Base-by-base conservation (phyloP, 1,140 invertebrate species). In the Diorhabda carinulata region DNA sequence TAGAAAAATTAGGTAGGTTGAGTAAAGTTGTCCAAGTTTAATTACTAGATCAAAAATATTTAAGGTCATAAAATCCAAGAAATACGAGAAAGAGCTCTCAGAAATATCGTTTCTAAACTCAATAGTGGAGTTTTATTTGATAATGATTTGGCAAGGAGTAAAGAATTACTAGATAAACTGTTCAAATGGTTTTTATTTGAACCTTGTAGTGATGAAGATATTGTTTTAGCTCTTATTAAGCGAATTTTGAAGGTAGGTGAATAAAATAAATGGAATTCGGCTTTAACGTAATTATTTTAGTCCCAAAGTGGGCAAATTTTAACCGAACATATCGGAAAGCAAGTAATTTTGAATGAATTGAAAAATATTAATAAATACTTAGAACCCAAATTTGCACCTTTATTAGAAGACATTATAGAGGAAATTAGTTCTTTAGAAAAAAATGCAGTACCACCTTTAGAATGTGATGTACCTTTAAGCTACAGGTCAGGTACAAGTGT, bases 141-240 rank as follows among this genome's bases (percentile, higher is more conserved):
- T 60, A 78, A 78, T 72, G 77, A 78, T 65, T 70, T 80, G 57
- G 73, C 78, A 2, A 70, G 75, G 67, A 74, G 72, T 61, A 74
- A 76, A 65, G 78, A 79, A 74, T 70, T 81, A 56, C 70, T 81
- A 41, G 70, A 65, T n/a, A 78, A 78, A 66, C 64, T 80, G 43
- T 76, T 80, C 66, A 68, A 80, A 45, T 81, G 79, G 79, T 81
- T 81, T 72, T 56, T 74, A 58, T 78, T 78, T 71, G 73, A 77
- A 67, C 73, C 73, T 5, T 75, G 70, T 56, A 72, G 71, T 5
- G 57, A 75, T 43, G 72, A 79, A 70, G 73, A 77, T 9, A 57
- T 67, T 45, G 78, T 79, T 52, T 75, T 80, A 61, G 56, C 59
- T 5, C 67, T 80, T 44, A 73, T 80, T 43, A 68, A 73, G 68